Evolutionary conservation across 2,888 invertebrate species (phyloP), one percentile per base, ranked within the genome.

Genomic region (Melanotus villosus): DNA sequence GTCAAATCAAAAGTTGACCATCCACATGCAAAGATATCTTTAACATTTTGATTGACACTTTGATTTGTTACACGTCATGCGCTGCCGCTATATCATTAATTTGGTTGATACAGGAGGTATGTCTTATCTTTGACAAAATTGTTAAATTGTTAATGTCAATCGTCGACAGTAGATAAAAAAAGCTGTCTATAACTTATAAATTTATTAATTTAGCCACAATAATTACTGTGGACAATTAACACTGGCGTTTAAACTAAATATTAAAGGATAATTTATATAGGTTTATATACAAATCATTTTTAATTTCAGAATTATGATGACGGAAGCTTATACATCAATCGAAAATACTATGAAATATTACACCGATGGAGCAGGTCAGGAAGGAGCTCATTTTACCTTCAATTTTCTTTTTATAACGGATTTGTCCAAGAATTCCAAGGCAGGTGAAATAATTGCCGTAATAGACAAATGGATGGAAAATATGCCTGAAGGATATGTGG

Each of bases 301-400:
- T 14, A 21, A n/a, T 54, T 63, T 16, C 67, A 80, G 91, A 79
- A 88, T 94, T 0, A 88, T 94, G 87, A 90, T 95, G 90, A 91
- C 92, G 0, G 94, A 95, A 84, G 92, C 90, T 0, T 93, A 93
- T 77, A 88, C 90, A 0, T 86, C 85, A 63, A 84, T 90, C 18
- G 83, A 88, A 32, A 81, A 87, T 0, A 89, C 89, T 0, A 88
- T 91, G 85, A 87, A 83, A 47, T 95, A 91, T 81, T 95, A 93
- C 77, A 88, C 89, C 1, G 83, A 86, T 1, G 85, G 86, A n/a
- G n/a, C n/a, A 0, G 80, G 84, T 23, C 70, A 59, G 10, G 32
- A 76, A 32, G 92, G 93, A 10, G 88, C 92, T 1, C 91, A 94
- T 68, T 89, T 95, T 81, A 92, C 94, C 0, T 94, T 94, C 79